These are phyloP conservation scores for Aplodontia rufa DNA, from an alignment of 2,113 vertebrate species.

Conservation along the genomic window DNA sequence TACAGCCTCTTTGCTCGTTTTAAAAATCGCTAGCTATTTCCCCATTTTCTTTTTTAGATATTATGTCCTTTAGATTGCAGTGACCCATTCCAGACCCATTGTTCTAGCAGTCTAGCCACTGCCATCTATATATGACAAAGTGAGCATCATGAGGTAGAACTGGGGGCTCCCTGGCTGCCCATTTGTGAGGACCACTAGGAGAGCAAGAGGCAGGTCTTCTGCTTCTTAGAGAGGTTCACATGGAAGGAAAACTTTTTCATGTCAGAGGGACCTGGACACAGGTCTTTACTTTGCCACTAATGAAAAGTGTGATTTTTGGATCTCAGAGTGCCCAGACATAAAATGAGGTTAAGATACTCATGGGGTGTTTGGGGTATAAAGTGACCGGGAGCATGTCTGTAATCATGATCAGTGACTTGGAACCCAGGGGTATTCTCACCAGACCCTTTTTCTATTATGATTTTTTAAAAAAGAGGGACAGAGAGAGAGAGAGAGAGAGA, in stretches of 20 bases:
- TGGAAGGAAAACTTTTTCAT: background rate
- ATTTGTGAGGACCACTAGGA: background rate
- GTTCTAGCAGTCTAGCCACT: background rate
- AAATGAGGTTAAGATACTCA: background rate
- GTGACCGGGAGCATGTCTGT: background rate
- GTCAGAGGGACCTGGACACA: background rate
- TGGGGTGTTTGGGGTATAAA: background rate
- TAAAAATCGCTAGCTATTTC: background rate
- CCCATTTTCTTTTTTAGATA: background rate
- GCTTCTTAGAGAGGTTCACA: background rate
- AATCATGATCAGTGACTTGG: too few relatives aligned
- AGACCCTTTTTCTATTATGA: too few relatives aligned
- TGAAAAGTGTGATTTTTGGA: background rate
- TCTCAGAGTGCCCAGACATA: background rate
- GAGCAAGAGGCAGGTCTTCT: background rate
- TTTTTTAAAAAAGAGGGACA: too few relatives aligned
- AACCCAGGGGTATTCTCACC: background rate
- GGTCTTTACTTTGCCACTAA: background rate
- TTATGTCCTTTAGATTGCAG: background rate
- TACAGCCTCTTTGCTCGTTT: background rate
- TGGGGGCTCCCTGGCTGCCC: background rate
- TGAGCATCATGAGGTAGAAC: background rate
- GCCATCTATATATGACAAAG: rapidly evolving
- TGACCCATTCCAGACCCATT: background rate
- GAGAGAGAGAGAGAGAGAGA: too few relatives aligned